phyloP scores from a whole-genome alignment of 1,140 invertebrate genomes.

The Leucophenga varia region DNA sequence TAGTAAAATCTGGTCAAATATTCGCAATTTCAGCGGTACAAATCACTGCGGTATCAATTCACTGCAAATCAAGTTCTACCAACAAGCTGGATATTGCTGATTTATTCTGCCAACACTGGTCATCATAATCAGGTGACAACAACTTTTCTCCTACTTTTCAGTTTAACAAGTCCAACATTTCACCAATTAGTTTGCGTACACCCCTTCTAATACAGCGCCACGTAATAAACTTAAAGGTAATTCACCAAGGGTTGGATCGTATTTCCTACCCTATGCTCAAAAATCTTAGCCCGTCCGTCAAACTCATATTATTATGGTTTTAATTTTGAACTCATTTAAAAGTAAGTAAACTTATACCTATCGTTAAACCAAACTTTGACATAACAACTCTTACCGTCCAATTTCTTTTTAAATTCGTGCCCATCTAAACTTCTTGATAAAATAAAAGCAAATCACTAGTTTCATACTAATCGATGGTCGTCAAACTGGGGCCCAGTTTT shows the following conservation, averaged over 20 bases:
- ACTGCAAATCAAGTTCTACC: constrained; percentile 7
- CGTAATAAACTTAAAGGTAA: constrained; percentile 4
- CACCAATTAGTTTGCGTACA: neutral
- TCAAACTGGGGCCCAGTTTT: neutral
- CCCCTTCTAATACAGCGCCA: constrained; percentile 1
- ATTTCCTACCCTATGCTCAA: constrained; percentile 3
- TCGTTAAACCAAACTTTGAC: constrained; percentile 2
- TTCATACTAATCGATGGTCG: neutral
- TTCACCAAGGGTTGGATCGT: neutral
- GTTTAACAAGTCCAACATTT: constrained; percentile 3
- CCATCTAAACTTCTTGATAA: constrained; percentile 5
- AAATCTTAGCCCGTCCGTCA: neutral
- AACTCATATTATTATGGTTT: neutral
- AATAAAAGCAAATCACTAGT: neutral
- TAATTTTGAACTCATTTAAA: neutral
- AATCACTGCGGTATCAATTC: constrained; percentile 9
- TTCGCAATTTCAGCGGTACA: constrained; percentile 9
- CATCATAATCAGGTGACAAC: neutral
- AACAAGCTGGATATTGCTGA: neutral
- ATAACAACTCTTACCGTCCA: constrained; percentile 1
- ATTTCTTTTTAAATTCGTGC: constrained; percentile 9
- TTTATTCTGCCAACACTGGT: too few species aligned
- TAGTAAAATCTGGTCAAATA: constrained; percentile 17
- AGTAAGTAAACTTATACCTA: neutral
- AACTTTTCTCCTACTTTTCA: constrained; percentile 10